Evolutionary conservation across 2,888 invertebrate species (phyloP).

Genomic region (Galerucella nymphaeae): DNA sequence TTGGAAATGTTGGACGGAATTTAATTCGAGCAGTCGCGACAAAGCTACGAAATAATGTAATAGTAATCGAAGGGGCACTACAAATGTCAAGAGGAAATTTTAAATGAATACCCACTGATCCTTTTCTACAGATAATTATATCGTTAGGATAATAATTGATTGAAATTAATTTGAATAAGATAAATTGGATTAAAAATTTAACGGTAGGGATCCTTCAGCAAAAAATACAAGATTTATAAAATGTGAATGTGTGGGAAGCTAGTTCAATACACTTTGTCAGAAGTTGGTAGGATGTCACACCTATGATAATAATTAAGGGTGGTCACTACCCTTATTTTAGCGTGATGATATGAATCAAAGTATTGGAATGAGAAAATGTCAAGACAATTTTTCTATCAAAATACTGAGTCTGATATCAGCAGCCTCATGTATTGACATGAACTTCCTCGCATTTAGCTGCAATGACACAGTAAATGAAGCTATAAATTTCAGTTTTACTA

Average conservation of each 20-base stretch:
- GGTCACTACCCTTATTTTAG: no score
- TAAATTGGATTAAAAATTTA: neutral
- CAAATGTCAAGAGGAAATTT: neutral
- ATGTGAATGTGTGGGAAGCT: no score
- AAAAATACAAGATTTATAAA: no score
- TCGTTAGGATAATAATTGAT: neutral
- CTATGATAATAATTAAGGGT: no score
- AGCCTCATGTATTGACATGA: constrained; percentile 18
- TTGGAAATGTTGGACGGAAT: constrained; percentile 8
- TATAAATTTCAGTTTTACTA: constrained; percentile 39
- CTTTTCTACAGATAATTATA: neutral
- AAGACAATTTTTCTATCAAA: neutral
- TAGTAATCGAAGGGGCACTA: neutral
- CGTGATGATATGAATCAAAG: no score
- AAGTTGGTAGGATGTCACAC: no score
- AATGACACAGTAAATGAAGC: constrained; percentile 32
- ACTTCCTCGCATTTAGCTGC: constrained; percentile 7
- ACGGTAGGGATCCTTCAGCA: accelerated
- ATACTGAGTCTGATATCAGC: neutral
- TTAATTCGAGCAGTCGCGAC: constrained; percentile 11
- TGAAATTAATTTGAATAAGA: neutral
- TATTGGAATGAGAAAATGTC: no score
- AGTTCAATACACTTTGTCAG: no score
- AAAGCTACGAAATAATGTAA: constrained; percentile 8
- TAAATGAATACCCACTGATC: neutral